Evolutionary conservation across 2,888 invertebrate species (phyloP), one percentile per base, ranked within the genome.

Genomic region (Taphrorychus bicolor): DNA sequence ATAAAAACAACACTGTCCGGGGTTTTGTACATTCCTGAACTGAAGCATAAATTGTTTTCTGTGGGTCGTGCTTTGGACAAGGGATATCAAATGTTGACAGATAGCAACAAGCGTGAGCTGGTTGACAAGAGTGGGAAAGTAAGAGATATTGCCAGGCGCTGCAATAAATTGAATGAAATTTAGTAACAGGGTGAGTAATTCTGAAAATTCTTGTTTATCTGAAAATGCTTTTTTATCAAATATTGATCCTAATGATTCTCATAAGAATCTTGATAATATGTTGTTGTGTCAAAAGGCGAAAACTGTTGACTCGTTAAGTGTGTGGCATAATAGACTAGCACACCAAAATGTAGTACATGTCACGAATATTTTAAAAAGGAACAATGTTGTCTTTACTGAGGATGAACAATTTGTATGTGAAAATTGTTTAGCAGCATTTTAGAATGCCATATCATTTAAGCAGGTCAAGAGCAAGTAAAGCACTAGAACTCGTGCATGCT

Each of bases 11-110:
- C 59, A 9, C 41, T 72, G 14, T 56, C 66, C 17, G 52, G 71
- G 52, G 72, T 73, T 3, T 60, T 70, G 21, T 71, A 69, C 52
- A 70, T 73, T 2, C 72, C 72, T 23, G 56, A 72, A 16, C 40
- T 73, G 24, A 73, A 60, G 3, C 70, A 69, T 58, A 76, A 76
- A 51, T 45, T 76, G 23, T 76, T 76, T 22, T 76, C 75, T 51
- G 74, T 74, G 1, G 69, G 72, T 5, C 63, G 69, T 66, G 67
- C 71, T 9, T 41, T 76, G 2, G 76, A 76, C 52, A 75, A 75
- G 69, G 72, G 74, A 14, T 76, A 72, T 53, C 1, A 21, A 1
- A 48, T 71, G 53, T 16, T 62, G 5, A 72, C 73, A 7, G 67
- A 72, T 54, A 62, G 70, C 19, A 18, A 73, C 22, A 53, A 62